Evolutionary conservation across 2,888 invertebrate species (phyloP), one percentile per base, ranked within the genome.

Genomic region (Buathra laborator): DNA sequence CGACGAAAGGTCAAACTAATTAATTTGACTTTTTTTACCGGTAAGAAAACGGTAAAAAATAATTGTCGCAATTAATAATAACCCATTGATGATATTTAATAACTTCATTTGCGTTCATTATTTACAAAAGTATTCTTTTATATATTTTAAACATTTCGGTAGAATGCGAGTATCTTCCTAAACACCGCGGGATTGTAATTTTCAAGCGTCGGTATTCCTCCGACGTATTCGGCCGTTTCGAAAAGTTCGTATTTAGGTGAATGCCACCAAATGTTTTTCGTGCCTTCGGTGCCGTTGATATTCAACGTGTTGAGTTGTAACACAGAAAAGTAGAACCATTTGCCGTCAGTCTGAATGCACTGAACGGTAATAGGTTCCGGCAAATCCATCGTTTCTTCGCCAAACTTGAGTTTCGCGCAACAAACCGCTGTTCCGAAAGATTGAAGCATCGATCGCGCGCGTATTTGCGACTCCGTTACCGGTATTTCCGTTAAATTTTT

Each of bases 231-330:
- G 90, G 97, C 96, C 76, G 95, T 94, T 66, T 95, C 94, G 89
- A 96, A 98, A 24, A 98, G 92, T 87, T 96, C 94, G 72, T 97
- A 94, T 87, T 95, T 94, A 24, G 96, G 95, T 70, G 95, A 95
- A 90, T 96, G 95, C 95, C 97, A 99, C 96, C 97, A 97, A 87
- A 97, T 95, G 94, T 99, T 99, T 92, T 96, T 97, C 0, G 95
- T 93, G 37, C 95, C 95, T 32, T 95, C 94, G 14, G 90, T 92
- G 0, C 95, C 95, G 90, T 94, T 92, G 2, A 97, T 93, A 93
- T 97, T 95, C 48, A 98, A 94, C 0, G 97, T 97, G 90, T 98
- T 98, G 14, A 99, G 94, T 94, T 99, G 98, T 81, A 97, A 96
- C 19, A 98, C 95, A 4, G 97, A 96, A 92, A 98, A 98, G 92